Evolutionary conservation across 2,113 vertebrate species (phyloP).

Genomic region (Trogon surrucura): DNA sequence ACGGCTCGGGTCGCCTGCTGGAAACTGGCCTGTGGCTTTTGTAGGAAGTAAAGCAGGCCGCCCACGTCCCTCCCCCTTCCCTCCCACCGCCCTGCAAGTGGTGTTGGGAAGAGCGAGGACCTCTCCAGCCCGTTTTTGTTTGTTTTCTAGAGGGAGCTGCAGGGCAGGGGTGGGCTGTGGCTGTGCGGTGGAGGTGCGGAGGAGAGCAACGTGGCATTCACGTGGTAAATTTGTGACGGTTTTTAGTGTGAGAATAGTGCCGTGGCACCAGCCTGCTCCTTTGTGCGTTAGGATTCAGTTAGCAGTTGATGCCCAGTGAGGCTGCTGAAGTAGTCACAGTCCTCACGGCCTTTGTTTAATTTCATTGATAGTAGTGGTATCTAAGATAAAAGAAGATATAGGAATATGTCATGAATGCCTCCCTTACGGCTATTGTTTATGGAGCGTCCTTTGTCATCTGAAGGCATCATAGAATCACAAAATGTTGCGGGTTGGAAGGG

Average conservation of each 20-base stretch:
- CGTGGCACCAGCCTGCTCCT: rapidly evolving
- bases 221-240: neutral
- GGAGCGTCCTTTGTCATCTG: neutral
- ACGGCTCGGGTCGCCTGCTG: neutral
- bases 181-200: rapidly evolving
- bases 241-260: neutral
- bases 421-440: neutral
- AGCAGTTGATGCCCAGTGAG: neutral
- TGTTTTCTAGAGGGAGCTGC: neutral
- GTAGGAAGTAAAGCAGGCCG: neutral
- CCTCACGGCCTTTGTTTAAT: neutral
- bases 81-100: too few relatives aligned
- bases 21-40: neutral
- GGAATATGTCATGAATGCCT: neutral
- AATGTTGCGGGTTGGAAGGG: too few relatives aligned
- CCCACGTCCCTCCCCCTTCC: rapidly evolving
- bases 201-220: neutral
- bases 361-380: neutral
- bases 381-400: neutral
- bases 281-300: rapidly evolving
- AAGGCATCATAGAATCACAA: neutral
- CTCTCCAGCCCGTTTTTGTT: too few relatives aligned
- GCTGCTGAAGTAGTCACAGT: neutral
- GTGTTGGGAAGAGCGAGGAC: neutral
- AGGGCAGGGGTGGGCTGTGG: rapidly evolving